A percentile compares a stretch with the other conserved stretches of the same genome.
These are phyloP conservation scores for Rhinoderma darwinii DNA, from an alignment of 2,113 vertebrate genomes.

Conservation along the genomic window DNA sequence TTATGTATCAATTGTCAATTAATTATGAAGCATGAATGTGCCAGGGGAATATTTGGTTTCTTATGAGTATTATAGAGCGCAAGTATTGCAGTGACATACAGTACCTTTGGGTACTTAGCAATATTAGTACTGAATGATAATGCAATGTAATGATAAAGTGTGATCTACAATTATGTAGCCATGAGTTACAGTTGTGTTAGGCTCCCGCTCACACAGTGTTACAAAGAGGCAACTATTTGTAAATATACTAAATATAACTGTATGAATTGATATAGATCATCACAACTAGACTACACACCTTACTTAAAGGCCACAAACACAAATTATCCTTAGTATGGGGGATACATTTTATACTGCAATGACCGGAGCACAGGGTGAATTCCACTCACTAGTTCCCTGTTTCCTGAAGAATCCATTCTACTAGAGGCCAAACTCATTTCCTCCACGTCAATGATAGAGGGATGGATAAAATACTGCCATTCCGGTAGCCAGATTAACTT, in stretches of 20 bases:
- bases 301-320: not conserved
- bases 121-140: not conserved
- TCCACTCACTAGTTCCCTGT: not conserved
- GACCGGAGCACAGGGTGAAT: not conserved
- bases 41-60: not conserved
- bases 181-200: not conserved
- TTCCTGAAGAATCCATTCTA: not conserved
- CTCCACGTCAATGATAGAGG: not conserved
- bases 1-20: not conserved
- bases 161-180: not conserved
- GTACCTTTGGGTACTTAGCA: not conserved
- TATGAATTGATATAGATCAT: not conserved
- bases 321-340: not conserved
- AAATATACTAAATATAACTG: not conserved
- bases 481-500: not conserved
- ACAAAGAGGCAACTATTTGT: no score
- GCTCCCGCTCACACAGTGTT: not conserved
- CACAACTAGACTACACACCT: not conserved
- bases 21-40: not conserved
- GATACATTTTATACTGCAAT: not conserved
- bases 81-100: not conserved
- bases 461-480: not conserved
- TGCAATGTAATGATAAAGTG: not conserved
- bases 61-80: not conserved
- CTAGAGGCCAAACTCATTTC: not conserved